A percentile compares a stretch with the other conserved stretches of the same genome.
These are phyloP conservation scores for Nemopilema nomurai DNA, from an alignment of 30 jellyfish, hydroid and myxozoan genomes.

Conservation along the genomic window DNA sequence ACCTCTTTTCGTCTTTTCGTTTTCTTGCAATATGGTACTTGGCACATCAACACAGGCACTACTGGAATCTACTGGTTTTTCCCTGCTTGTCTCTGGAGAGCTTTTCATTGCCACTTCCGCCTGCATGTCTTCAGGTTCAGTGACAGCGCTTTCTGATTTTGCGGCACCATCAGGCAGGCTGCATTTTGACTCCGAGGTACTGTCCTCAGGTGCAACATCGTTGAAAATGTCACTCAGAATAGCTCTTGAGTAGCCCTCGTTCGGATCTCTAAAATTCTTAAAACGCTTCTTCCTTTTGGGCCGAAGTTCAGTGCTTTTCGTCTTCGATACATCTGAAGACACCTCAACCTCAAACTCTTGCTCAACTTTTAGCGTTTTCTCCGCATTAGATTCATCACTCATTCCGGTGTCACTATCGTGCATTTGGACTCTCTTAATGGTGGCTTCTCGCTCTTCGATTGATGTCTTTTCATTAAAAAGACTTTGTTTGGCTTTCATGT, in stretches of 20 bases:
- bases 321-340: neutral
- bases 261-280: slow-evolving; percentile 32
- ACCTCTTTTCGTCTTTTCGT: neutral
- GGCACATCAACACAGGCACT: neutral
- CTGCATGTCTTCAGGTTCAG: neutral
- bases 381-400: neutral
- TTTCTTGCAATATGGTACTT: neutral
- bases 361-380: neutral
- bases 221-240: slow-evolving; percentile 14
- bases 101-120: neutral
- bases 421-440: neutral
- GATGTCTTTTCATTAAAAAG: neutral
- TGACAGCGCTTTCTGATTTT: neutral
- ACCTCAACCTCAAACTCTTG: neutral
- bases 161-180: neutral
- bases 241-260: slow-evolving; percentile 41
- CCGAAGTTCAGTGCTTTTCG: neutral
- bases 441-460: neutral
- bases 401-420: neutral
- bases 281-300: slow-evolving; percentile 46
- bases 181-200: neutral
- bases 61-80: neutral
- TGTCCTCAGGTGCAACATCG: neutral
- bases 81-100: neutral
- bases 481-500: neutral